Conservation (phyloP, 2,113 vertebrate genomes). For the Hystrix cristata region DNA sequence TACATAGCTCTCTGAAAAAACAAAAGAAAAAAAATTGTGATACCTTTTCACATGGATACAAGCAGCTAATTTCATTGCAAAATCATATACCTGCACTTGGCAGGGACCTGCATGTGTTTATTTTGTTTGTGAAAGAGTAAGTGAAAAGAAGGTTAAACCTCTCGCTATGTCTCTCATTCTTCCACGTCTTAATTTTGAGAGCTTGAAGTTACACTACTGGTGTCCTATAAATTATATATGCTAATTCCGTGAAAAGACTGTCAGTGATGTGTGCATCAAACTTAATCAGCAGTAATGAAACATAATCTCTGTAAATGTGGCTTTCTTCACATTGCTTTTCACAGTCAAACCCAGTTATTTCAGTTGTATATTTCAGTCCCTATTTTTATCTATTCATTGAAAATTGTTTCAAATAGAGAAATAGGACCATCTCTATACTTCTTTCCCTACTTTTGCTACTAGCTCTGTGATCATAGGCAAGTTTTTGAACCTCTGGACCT, state of each 20-base stretch:
- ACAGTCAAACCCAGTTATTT: background rate
- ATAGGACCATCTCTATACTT: background rate
- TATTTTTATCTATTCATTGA: background rate
- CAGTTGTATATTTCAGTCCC: background rate
- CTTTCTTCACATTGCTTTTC: background rate
- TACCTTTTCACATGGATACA: background rate
- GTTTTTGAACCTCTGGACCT: background rate
- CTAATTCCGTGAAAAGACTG: background rate
- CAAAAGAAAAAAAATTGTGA: background rate
- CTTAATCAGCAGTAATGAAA: background rate
- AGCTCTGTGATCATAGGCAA: background rate
- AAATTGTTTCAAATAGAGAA: background rate
- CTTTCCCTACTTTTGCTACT: background rate
- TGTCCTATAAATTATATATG: background rate
- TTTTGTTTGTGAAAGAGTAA: constrained; percentile 1
- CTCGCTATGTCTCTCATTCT: background rate
- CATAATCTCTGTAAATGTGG: background rate
- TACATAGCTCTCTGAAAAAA: background rate
- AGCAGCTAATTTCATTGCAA: background rate
- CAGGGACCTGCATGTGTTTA: background rate
- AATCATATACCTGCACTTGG: background rate
- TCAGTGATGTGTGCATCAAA: background rate
- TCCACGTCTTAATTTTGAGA: background rate
- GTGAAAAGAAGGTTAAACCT: background rate
- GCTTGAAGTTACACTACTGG: background rate